A percentile compares a stretch with the other conserved stretches of the same genome.
phyloP scores from a whole-genome alignment of 2,113 vertebrate species.

The Gnathonemus echidnorhynchus region DNA sequence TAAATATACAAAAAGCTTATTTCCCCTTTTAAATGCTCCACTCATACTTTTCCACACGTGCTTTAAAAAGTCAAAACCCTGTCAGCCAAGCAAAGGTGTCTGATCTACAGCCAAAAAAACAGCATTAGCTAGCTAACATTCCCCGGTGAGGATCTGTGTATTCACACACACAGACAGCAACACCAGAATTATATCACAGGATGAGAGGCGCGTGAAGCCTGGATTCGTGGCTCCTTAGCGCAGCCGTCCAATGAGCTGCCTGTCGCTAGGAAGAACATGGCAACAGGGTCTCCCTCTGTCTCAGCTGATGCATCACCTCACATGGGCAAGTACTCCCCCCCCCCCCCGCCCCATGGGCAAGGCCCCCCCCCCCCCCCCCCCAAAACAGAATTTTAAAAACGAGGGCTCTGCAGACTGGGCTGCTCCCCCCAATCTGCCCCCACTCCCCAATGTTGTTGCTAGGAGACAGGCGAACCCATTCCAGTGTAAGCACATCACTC shows the following conservation, averaged over 20 bases:
- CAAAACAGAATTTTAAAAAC: slow-evolving; percentile 46
- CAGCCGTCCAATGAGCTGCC: slow-evolving; percentile 36
- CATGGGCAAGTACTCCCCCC: slow-evolving; percentile 43
- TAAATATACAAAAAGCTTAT: neutral
- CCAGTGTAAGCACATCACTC: neutral
- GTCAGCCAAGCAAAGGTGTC: neutral
- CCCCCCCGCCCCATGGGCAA: too few species aligned
- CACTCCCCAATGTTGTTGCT: slow-evolving; percentile 54
- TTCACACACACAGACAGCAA: slow-evolving; percentile 23
- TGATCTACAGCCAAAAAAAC: neutral
- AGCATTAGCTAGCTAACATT: neutral
- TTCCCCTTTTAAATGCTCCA: neutral
- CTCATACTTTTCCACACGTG: neutral
- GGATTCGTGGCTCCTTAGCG: slow-evolving; percentile 24
- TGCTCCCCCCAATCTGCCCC: neutral
- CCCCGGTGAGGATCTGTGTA: neutral
- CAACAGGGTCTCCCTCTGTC: neutral
- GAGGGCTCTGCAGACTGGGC: slow-evolving; percentile 36
- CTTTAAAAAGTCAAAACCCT: neutral
- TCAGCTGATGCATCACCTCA: slow-evolving; percentile 15
- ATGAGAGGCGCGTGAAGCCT: neutral
- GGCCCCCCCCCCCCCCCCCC: slow-evolving; percentile 34
- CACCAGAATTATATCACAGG: slow-evolving; percentile 12
- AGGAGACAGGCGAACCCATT: slow-evolving; percentile 41
- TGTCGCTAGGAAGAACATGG: slow-evolving; percentile 25